Evolutionary conservation across 2,113 vertebrate genomes (phyloP).

Genomic region (Microcebus jonahi): DNA sequence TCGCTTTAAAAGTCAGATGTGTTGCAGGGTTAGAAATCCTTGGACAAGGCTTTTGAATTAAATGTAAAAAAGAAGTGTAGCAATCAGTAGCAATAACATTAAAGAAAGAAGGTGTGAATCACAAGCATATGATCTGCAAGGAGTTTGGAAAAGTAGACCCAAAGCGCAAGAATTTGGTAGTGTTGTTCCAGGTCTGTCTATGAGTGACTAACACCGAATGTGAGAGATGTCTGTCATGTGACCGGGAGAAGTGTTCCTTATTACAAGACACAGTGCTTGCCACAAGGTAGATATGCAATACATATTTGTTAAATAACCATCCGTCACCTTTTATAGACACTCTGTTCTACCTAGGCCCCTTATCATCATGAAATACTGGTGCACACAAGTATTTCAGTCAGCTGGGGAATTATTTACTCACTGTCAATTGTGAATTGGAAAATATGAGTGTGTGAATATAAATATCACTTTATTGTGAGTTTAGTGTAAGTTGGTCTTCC

Average conservation of each 20-base stretch:
- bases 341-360: neutral
- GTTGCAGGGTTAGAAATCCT: neutral
- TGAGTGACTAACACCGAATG: neutral
- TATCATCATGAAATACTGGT: neutral
- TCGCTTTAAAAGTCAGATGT: constrained; percentile 7
- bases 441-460: neutral
- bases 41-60: neutral
- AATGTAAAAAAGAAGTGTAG: constrained; percentile 17
- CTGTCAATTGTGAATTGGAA: neutral
- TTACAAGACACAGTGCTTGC: neutral
- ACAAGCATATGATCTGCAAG: neutral
- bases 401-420: neutral
- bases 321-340: neutral
- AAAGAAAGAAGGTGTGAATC: neutral
- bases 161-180: neutral
- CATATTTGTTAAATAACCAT: neutral
- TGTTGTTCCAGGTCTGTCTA: neutral
- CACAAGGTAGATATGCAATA: neutral
- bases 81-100: neutral
- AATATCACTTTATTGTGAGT: neutral
- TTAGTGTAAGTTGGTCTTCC: neutral
- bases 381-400: neutral
- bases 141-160: neutral
- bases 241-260: neutral
- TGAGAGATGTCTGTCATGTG: neutral